phyloP scores from a whole-genome alignment of 2,797 vertebrate genomes.

The Tokudaia muenninki region DNA sequence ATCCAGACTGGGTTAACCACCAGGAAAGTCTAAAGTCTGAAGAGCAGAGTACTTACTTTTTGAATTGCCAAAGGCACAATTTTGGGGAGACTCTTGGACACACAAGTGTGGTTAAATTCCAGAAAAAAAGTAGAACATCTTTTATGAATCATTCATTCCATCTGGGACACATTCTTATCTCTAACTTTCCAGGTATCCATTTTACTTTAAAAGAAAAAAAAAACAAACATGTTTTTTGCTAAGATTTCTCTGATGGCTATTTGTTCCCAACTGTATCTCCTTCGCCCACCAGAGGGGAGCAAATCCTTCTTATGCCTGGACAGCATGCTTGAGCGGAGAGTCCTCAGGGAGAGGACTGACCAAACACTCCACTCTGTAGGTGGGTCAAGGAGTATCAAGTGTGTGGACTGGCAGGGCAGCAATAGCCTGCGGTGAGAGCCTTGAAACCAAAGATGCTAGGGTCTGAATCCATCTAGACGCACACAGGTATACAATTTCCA shows the following conservation, averaged over 20 bases:
- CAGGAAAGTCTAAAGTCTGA: neutral
- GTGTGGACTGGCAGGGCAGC: neutral
- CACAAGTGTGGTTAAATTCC: neutral
- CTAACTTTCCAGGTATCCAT: neutral
- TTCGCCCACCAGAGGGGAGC: neutral
- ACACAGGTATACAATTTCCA: constrained; percentile 13
- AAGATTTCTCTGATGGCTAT: neutral
- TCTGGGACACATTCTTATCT: no score
- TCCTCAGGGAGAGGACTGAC: neutral
- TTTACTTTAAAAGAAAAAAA: neutral
- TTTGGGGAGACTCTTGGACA: neutral
- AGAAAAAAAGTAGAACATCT: neutral
- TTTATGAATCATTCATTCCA: neutral
- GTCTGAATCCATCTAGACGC: neutral
- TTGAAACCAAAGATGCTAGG: neutral
- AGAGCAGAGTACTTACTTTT: neutral
- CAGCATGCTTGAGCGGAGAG: neutral
- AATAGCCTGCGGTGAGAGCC: neutral
- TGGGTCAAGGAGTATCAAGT: neutral
- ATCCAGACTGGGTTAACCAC: neutral
- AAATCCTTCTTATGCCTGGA: neutral
- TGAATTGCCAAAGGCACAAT: neutral
- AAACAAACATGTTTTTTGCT: neutral
- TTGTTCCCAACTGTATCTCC: neutral
- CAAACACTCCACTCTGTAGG: neutral